phyloP scores from a whole-genome alignment of 2,113 vertebrate species.

The Embiotoca jacksoni region DNA sequence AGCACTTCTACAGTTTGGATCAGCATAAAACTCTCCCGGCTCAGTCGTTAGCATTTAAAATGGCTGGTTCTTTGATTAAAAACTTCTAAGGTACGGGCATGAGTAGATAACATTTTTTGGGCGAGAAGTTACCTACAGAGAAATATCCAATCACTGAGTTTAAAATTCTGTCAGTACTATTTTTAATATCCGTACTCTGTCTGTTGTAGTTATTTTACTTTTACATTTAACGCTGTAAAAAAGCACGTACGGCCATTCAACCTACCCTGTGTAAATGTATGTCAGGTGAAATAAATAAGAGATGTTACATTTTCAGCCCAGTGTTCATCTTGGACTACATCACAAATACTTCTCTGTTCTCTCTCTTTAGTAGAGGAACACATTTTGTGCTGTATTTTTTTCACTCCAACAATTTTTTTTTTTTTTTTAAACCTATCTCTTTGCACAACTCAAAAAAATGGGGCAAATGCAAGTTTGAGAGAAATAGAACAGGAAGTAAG shows the following conservation, averaged over 20 bases:
- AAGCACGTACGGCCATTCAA: neutral
- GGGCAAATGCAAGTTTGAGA: neutral
- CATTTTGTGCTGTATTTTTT: neutral
- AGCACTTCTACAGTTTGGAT: neutral
- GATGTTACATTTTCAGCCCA: no score
- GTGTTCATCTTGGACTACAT: neutral
- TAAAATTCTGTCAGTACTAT: neutral
- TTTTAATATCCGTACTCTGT: neutral
- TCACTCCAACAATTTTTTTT: neutral
- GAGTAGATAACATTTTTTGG: neutral
- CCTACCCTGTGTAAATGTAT: neutral
- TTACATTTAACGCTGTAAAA: slow-evolving; percentile 1
- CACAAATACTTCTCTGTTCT: no score
- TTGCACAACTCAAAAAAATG: neutral
- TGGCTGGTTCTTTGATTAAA: neutral
- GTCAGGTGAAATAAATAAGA: no score
- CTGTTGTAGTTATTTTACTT: neutral
- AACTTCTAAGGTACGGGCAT: neutral
- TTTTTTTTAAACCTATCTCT: neutral
- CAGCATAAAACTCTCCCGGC: neutral
- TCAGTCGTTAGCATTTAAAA: neutral
- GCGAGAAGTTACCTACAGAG: neutral
- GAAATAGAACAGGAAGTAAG: slow-evolving; percentile 40
- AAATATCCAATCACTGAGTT: neutral
- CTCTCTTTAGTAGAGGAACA: no score